Base-by-base conservation (phyloP, 2,888 invertebrate species). In the Hemaris fuciformis region DNA sequence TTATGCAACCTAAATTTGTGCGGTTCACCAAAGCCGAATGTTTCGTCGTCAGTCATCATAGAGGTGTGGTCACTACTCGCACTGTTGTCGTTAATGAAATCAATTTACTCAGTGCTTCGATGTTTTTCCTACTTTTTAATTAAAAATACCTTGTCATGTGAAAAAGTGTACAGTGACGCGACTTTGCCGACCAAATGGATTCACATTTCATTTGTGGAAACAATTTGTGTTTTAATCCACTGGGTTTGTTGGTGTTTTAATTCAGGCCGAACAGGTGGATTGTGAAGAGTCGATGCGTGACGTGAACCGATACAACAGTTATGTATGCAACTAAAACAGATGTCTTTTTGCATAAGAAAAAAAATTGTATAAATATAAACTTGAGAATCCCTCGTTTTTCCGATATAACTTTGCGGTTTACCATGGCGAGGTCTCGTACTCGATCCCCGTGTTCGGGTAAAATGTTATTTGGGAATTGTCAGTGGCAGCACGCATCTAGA, bases 61-160 rank as follows among this genome's bases (percentile, higher is more conserved):
- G 53, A 38, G 65, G 31, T 64, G 42, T 34, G 57, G 57, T 61
- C 56, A 27, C 61, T 38, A 25, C 10, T 34, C 53, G 48, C 57
- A 60, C 13, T 13, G 38, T 38, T 4, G 38, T 10, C 38, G 62
- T 63, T 65, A 65, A 65, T 65, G 62, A 65, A 63, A 65, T 62
- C 65, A 65, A 65, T 65, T 65, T 59, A 18, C 18, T 15, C 18
- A 15, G 15, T 25, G 8, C 31, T 18, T 53, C 20, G 31, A 53
- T 53, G 53, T 53, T 31, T 23, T 18, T 31, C 18, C 15, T 53
- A 31, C 48, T 18, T 53, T 53, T 53, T 53, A 53, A 53, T 53
- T 53, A 53, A 20, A 48, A 48, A 53, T 31, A 31, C 53, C 10
- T 15, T 27, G 15, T 25, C 25, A 48, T 31, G 53, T 31, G 53